Base-by-base conservation (phyloP, 2,797 vertebrate genomes). In the Neosalanx taihuensis region DNA sequence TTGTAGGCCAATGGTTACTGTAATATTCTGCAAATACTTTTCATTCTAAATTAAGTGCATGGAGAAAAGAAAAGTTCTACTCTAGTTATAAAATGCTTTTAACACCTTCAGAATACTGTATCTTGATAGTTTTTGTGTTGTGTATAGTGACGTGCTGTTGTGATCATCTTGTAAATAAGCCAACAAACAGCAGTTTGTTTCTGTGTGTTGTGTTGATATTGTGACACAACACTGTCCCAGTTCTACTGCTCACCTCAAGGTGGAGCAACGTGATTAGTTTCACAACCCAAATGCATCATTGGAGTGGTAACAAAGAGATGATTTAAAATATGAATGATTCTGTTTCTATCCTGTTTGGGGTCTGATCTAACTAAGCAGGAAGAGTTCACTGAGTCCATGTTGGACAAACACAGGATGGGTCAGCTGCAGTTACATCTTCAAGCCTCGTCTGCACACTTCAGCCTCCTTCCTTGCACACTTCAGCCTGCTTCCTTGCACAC, bases 121-220 rank as follows among this genome's bases (percentile, higher is more conserved):
- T 89, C 86, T 86, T 83, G 84, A 81, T 84, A 78, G 72, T 79
- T 84, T 64, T 84, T 86, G 79, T 89, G 80, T 87, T 80, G 81
- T 79, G 73, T 81, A 76, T 79, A 85, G 81, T 86, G 81, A 78
- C 69, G 84, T 75, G 78, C 72, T 84, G 74, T 87, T 72, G 74
- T 85, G 79, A 81, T 79, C 78, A 82, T 81, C 9, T 58, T 83
- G 77, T 57, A 17, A 72, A 71, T 81, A 82, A 80, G 29, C 69
- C 75, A 84, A 57, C 67, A 82, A 84, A 72, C 69, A 83, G 76
- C 72, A 84, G 79, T 79, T 80, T 85, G 18, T 4, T 31, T 12
- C 23, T 59, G 37, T 66, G 56, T 58, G 56, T 58, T 58, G 56
- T 58, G 56, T 56, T n/a, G 15, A n/a, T 56, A 56, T n/a, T n/a